Conservation (phyloP, 92 coral and sea anemone genomes). For the Bergia sp. region DNA sequence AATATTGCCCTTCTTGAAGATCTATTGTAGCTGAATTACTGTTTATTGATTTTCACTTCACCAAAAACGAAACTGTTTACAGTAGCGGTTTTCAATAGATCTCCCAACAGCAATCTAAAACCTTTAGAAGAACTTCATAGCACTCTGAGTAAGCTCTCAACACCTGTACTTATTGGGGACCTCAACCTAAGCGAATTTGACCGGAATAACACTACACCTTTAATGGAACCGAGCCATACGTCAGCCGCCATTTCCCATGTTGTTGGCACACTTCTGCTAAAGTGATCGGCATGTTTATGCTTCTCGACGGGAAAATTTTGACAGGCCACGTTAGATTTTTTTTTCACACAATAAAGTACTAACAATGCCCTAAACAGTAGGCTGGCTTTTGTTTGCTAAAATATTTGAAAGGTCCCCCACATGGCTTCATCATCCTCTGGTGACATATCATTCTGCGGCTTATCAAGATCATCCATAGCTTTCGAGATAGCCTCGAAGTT, state of each 20-base stretch:
- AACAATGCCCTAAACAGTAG: too few relatives aligned
- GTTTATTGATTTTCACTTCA: background rate
- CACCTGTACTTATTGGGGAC: constrained; percentile 45
- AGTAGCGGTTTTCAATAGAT: constrained; percentile 19
- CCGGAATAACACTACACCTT: constrained; percentile 24
- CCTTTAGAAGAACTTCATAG: constrained; percentile 31
- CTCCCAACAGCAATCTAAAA: constrained; percentile 6
- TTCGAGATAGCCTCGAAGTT: too few relatives aligned
- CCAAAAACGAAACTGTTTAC: background rate
- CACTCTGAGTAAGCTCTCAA: constrained; percentile 23
- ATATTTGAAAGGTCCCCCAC: too few relatives aligned
- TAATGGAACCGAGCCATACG: background rate
- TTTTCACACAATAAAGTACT: too few relatives aligned
- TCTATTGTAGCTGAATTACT: background rate
- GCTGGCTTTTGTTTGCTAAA: too few relatives aligned
- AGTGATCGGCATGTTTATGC: constrained; percentile 7
- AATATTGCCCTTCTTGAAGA: constrained; percentile 4
- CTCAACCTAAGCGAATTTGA: constrained; percentile 14
- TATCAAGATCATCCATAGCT: too few relatives aligned
- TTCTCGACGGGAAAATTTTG: background rate
- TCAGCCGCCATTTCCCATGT: background rate
- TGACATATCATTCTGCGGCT: too few relatives aligned
- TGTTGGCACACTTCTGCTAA: constrained; percentile 7
- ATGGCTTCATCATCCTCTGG: too few relatives aligned
- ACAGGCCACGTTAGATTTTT: too few relatives aligned